phyloP scores from a whole-genome alignment of 2,113 vertebrate genomes.

The Cyphomyrus discorhynchus region DNA sequence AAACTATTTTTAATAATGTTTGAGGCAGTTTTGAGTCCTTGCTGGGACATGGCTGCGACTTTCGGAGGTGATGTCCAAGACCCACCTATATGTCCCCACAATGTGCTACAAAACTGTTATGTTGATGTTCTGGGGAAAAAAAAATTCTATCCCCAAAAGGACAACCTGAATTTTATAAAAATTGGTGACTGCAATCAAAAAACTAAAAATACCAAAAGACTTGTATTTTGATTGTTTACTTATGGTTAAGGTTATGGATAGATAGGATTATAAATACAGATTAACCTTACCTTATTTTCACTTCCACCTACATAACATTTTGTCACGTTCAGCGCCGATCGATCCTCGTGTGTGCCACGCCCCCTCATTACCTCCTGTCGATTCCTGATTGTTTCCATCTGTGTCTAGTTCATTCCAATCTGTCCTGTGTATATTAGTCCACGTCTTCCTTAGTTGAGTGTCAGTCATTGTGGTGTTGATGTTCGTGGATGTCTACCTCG shows the following conservation, averaged over 20 bases:
- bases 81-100: background rate
- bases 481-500: no score
- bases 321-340: no score
- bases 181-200: background rate
- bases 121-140: background rate
- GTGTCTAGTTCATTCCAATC: no score
- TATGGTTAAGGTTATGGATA: background rate
- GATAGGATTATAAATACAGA: background rate
- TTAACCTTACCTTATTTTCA: no score
- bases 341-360: no score
- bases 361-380: no score
- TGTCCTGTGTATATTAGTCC: no score
- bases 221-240: background rate
- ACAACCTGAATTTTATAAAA: background rate
- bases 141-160: background rate
- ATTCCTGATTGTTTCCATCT: no score
- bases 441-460: no score
- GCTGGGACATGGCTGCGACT: conserved; percentile 69
- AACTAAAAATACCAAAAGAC: background rate
- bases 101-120: background rate
- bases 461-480: no score
- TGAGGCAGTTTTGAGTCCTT: conserved; percentile 66
- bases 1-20: background rate
- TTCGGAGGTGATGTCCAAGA: conserved; percentile 71
- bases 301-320: no score